Percentiles rank a stretch among this genome's conserved stretches.
phyloP scores from a whole-genome alignment of 2,113 vertebrate genomes.

The Erinaceus europaeus region DNA sequence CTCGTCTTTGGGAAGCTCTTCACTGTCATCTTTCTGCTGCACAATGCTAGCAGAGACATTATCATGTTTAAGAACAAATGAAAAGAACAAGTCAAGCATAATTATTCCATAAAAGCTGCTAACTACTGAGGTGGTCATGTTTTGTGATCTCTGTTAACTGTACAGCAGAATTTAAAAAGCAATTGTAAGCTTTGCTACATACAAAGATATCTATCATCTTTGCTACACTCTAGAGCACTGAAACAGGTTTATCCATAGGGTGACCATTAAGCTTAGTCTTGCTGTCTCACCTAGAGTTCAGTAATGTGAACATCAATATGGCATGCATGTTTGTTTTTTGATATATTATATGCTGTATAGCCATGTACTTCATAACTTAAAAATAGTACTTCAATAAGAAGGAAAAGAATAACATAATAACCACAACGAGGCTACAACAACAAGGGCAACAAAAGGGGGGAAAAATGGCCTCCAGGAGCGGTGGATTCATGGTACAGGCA shows the following conservation, averaged over 20 bases:
- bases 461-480: too few relatives aligned
- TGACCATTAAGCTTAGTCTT: background rate
- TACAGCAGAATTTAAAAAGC: background rate
- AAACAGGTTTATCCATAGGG: background rate
- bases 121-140: background rate
- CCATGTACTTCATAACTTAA: background rate
- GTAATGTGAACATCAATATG: background rate
- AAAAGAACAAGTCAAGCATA: background rate
- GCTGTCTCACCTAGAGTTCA: background rate
- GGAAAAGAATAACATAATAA: background rate
- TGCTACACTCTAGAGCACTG: background rate
- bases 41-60: constrained; percentile 66
- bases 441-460: too few relatives aligned
- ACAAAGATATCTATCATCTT: background rate
- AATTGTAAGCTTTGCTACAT: background rate
- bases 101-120: background rate
- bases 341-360: background rate
- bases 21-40: constrained; percentile 69
- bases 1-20: constrained; percentile 87
- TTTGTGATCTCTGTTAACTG: background rate
- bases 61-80: background rate
- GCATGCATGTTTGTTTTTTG: background rate
- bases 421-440: too few relatives aligned
- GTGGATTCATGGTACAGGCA: too few relatives aligned
- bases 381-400: background rate